These are phyloP conservation scores for Poeciliopsis infans DNA, from an alignment of 2,797 vertebrate species.

Conservation along the genomic window DNA sequence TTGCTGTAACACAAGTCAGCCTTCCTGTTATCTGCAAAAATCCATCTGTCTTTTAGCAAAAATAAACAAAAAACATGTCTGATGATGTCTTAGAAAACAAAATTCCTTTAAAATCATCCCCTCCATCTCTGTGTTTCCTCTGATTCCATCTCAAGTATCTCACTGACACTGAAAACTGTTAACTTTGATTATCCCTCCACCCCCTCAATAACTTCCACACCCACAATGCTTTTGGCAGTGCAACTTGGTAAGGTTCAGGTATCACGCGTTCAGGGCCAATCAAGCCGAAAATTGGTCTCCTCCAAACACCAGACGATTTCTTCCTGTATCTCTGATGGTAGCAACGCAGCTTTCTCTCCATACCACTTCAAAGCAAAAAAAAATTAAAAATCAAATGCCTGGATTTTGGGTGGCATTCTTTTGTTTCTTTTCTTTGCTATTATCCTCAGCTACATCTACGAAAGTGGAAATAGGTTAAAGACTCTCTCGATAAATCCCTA, in stretches of 20 bases:
- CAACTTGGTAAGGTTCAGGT: not conserved
- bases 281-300: not conserved
- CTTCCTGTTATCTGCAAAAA: not conserved
- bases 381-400: slow-evolving; percentile 26
- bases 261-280: not conserved
- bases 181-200: not conserved
- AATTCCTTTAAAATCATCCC: not conserved
- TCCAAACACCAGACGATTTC: not conserved
- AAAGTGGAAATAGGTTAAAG: slow-evolving; percentile 16
- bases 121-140: not conserved
- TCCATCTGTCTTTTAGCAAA: not conserved
- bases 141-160: not conserved
- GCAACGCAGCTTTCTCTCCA: slow-evolving; percentile 43
- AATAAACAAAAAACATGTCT: not conserved
- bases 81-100: not conserved
- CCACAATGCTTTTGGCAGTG: not conserved
- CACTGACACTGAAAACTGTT: not conserved
- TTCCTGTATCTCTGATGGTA: slow-evolving; percentile 8
- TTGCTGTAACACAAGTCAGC: not conserved
- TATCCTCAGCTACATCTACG: not conserved
- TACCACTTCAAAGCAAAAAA: slow-evolving; percentile 34
- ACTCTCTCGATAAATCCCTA: slow-evolving; percentile 8
- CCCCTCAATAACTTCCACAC: not conserved
- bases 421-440: not conserved
- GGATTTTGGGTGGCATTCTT: slow-evolving; percentile 7